Evolutionary conservation across 2,113 vertebrate genomes (phyloP).

Genomic region (Neolamprologus caudopunctatus): DNA sequence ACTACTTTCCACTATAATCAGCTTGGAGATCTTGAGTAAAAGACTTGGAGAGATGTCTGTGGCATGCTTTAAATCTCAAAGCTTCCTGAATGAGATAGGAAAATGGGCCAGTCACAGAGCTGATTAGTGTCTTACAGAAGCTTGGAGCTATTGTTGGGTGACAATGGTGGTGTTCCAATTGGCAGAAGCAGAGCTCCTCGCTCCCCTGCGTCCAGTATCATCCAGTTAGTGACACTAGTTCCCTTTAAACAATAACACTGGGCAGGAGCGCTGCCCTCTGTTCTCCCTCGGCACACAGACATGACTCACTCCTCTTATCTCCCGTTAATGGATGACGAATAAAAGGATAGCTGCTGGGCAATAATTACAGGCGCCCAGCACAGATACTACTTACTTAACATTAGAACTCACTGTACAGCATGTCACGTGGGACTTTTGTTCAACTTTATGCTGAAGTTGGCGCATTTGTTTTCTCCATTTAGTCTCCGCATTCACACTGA

Average conservation of each 20-base stretch:
- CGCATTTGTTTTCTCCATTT: neutral
- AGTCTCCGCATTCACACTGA: neutral
- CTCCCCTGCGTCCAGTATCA: neutral
- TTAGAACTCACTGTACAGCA: neutral
- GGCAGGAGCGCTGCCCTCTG: neutral
- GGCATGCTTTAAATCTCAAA: neutral
- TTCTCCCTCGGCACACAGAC: neutral
- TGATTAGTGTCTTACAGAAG: neutral
- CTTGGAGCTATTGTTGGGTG: neutral
- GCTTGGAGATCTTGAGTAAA: neutral
- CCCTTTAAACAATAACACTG: neutral
- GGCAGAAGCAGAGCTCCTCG: neutral
- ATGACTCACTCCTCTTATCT: slow-evolving; percentile 46
- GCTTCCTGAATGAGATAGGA: neutral
- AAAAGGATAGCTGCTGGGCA: slow-evolving; percentile 28
- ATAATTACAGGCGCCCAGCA: slow-evolving; percentile 25
- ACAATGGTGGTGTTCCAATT: neutral
- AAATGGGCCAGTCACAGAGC: neutral
- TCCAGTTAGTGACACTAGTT: neutral
- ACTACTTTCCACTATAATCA: slow-evolving; percentile 7
- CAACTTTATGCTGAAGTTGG: neutral
- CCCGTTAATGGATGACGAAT: slow-evolving; percentile 53
- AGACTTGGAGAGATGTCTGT: neutral
- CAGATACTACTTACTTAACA: neutral
- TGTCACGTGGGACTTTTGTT: neutral